Evolutionary conservation across 2,888 invertebrate genomes (phyloP).

Genomic region (Andrena dorsata): DNA sequence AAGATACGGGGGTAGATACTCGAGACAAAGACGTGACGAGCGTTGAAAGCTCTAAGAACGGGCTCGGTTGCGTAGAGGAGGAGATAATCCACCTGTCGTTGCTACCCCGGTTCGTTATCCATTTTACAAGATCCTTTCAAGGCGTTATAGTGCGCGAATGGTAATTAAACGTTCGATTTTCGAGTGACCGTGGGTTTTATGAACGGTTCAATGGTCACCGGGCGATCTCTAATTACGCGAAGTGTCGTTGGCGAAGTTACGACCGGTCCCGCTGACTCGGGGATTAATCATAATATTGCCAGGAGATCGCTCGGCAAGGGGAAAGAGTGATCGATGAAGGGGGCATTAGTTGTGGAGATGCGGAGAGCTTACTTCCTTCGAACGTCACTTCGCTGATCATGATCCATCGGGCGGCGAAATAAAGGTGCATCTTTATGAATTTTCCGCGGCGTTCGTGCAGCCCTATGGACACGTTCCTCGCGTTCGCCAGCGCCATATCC

Average conservation of each 20-base stretch:
- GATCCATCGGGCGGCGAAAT: constrained; percentile 90
- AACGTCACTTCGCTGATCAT: constrained; percentile 90
- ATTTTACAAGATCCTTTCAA: constrained; percentile 30
- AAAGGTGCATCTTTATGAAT: constrained; percentile 88
- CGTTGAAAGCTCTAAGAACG: constrained; percentile 45
- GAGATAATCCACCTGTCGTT: constrained; percentile 59
- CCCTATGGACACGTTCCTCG: constrained; percentile 89
- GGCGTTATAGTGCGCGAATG: constrained; percentile 31
- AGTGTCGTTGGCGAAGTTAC: constrained; percentile 7
- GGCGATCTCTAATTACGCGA: constrained; percentile 28
- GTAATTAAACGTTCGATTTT: constrained; percentile 34
- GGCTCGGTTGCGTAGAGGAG: constrained; percentile 9
- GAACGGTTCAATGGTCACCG: constrained; percentile 1
- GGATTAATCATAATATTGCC: constrained; percentile 26
- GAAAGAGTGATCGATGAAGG: constrained; percentile 16
- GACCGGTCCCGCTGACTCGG: not conserved
- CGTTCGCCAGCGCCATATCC: constrained; percentile 88
- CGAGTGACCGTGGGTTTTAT: constrained; percentile 31
- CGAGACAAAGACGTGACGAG: constrained; percentile 42
- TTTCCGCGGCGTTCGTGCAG: constrained; percentile 88
- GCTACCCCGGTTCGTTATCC: constrained; percentile 45
- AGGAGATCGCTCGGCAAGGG: not conserved
- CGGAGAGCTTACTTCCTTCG: constrained; percentile 86
- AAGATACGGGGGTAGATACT: constrained; percentile 35
- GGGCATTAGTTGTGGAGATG: not conserved